These are phyloP conservation scores for Plebejus argus DNA, from an alignment of 2,888 invertebrate genomes.

Conservation along the genomic window DNA sequence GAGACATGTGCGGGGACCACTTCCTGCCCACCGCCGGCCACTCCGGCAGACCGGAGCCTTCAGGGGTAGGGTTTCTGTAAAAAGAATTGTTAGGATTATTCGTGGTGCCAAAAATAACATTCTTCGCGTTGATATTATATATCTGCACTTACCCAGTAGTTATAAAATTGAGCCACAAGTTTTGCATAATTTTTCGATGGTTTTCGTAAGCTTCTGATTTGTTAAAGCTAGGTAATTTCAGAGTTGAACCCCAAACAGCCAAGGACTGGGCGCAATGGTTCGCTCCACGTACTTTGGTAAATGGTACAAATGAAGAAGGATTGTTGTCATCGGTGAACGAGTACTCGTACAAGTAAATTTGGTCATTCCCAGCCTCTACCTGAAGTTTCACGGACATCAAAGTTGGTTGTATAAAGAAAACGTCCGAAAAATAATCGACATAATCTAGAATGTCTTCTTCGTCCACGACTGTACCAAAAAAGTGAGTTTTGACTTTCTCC, in stretches of 20 bases:
- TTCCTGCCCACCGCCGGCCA: conserved; percentile 43
- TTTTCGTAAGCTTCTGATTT: conserved; percentile 15
- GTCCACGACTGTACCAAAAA: conserved; percentile 42
- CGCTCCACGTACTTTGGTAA: conserved; percentile 50
- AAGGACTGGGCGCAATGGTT: conserved; percentile 50
- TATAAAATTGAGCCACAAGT: conserved; percentile 53
- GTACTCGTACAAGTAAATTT: conserved; percentile 54
- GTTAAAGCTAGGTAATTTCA: conserved; percentile 32
- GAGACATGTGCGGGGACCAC: conserved; percentile 50
- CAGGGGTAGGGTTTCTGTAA: conserved; percentile 34
- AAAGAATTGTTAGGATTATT: too few relatives aligned
- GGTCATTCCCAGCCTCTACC: conserved; percentile 44
- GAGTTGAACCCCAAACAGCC: conserved; percentile 46
- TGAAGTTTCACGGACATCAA: conserved; percentile 47
- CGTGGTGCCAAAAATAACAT: too few relatives aligned
- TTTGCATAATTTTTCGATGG: conserved; percentile 44
- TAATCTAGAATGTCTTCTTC: conserved; percentile 43
- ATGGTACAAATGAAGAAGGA: conserved; percentile 45
- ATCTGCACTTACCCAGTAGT: conserved; percentile 47
- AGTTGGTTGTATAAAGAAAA: conserved; percentile 47
- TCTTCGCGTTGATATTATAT: background rate
- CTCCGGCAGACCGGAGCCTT: conserved; percentile 44
- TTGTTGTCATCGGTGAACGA: conserved; percentile 47
- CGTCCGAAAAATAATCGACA: conserved; percentile 56
- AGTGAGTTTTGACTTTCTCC: conserved; percentile 38